phyloP scores from a whole-genome alignment of 1,140 invertebrate genomes.

The Dendrolimus kikuchii region DNA sequence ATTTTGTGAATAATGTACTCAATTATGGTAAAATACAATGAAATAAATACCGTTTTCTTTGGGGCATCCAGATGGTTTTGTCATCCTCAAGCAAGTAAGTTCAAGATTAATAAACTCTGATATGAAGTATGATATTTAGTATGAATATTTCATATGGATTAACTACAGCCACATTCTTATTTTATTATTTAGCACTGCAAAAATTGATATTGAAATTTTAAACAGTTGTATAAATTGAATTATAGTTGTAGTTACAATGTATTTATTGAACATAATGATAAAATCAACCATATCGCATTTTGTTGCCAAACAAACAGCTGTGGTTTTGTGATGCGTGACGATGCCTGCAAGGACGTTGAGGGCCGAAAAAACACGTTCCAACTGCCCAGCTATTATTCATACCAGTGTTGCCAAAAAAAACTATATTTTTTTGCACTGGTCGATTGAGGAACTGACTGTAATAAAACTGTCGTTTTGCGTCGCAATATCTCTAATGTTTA shows the following conservation, averaged over 20 bases:
- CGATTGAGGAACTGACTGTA: conserved; percentile 6
- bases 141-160: no score
- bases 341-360: conserved; percentile 33
- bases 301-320: conserved; percentile 45
- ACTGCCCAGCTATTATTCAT: conserved; percentile 19
- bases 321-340: conserved; percentile 30
- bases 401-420: conserved; percentile 14
- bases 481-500: not conserved
- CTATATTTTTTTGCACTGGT: conserved; percentile 12
- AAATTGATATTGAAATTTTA: no score
- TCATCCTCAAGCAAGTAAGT: no score
- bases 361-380: conserved; percentile 17
- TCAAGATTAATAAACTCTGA: no score
- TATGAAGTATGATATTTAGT: no score
- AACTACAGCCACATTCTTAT: no score
- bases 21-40: no score
- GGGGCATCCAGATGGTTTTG: no score
- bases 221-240: not conserved
- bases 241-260: not conserved
- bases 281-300: conserved; percentile 18
- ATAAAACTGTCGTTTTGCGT: no score
- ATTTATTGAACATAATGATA: conserved; percentile 3
- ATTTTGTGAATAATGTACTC: no score
- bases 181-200: no score
- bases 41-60: no score